A percentile compares a stretch with the other conserved stretches of the same genome.
Evolutionary conservation across 2,888 invertebrate genomes (phyloP).

Genomic region (Acheta domesticus): DNA sequence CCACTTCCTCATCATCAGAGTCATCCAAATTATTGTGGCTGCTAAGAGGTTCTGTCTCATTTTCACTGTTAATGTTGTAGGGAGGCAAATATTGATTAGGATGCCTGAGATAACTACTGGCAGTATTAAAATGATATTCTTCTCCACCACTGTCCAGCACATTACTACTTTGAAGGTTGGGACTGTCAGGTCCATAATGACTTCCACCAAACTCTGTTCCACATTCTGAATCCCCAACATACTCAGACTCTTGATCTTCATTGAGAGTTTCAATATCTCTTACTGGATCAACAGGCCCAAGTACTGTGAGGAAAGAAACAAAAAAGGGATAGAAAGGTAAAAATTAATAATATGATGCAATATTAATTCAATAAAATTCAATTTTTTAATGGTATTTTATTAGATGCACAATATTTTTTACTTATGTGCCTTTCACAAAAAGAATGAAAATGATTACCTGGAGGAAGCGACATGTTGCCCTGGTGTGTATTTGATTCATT

Average conservation of each 20-base stretch:
- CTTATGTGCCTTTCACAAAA: no score
- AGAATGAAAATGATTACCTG: slow-evolving; percentile 42
- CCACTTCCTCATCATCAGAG: slow-evolving; percentile 44
- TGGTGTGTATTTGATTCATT: slow-evolving; percentile 66
- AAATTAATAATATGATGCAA: no score
- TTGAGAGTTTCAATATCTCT: slow-evolving; percentile 65
- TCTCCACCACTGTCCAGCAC: slow-evolving; percentile 44
- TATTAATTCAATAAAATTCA: no score
- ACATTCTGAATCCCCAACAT: slow-evolving; percentile 63
- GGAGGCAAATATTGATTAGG: slow-evolving; percentile 78
- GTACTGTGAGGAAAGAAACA: slow-evolving; percentile 43
- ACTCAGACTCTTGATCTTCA: slow-evolving; percentile 66
- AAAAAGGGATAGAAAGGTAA: no score
- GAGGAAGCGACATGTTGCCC: slow-evolving; percentile 44
- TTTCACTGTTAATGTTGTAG: slow-evolving; percentile 50
- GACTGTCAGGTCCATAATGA: slow-evolving; percentile 51
- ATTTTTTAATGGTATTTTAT: no score
- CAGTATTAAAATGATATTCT: slow-evolving; percentile 51
- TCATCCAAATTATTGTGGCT: slow-evolving; percentile 39
- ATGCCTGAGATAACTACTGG: slow-evolving; percentile 73
- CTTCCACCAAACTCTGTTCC: slow-evolving; percentile 58
- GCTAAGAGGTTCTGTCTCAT: slow-evolving; percentile 41
- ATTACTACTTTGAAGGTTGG: slow-evolving; percentile 50
- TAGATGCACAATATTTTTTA: no score
- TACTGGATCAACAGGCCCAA: slow-evolving; percentile 57